Evolutionary conservation across 2,888 invertebrate species (phyloP).

Genomic region (Sympetrum striolatum): DNA sequence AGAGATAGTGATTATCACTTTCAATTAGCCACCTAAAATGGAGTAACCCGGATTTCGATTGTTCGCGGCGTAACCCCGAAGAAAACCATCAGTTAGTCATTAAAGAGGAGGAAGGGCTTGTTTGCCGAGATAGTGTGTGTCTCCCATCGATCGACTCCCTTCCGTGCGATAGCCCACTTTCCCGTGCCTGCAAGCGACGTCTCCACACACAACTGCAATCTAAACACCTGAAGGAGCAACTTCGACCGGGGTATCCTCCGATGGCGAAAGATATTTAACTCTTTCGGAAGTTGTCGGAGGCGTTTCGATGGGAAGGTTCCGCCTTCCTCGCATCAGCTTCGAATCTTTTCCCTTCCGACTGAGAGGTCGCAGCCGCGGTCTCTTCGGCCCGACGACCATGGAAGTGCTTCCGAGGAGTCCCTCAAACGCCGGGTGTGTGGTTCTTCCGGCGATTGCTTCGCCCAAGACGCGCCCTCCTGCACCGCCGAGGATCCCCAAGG

Average conservation of each 20-base stretch:
- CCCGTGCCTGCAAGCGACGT: constrained; percentile 10
- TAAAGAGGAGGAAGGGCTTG: too few relatives aligned
- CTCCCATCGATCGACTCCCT: constrained; percentile 1
- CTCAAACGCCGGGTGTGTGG: not conserved
- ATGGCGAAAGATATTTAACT: not conserved
- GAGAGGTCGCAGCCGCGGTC: not conserved
- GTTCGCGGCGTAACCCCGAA: too few relatives aligned
- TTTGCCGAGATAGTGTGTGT: not conserved
- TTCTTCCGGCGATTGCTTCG: not conserved
- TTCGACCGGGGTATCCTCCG: not conserved
- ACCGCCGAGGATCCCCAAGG: not conserved
- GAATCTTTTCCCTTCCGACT: not conserved
- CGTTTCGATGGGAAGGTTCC: not conserved
- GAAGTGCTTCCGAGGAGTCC: not conserved
- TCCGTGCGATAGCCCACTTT: not conserved
- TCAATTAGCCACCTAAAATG: too few relatives aligned
- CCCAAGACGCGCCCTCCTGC: not conserved
- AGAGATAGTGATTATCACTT: too few relatives aligned
- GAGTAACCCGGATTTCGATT: too few relatives aligned
- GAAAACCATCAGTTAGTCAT: too few relatives aligned
- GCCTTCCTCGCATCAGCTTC: not conserved
- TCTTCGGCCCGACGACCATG: not conserved
- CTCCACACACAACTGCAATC: not conserved
- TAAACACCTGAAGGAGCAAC: not conserved
- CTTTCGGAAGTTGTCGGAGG: not conserved